These are phyloP conservation scores for Pipra filicauda DNA, from an alignment of 2,113 vertebrate species.

Conservation along the genomic window DNA sequence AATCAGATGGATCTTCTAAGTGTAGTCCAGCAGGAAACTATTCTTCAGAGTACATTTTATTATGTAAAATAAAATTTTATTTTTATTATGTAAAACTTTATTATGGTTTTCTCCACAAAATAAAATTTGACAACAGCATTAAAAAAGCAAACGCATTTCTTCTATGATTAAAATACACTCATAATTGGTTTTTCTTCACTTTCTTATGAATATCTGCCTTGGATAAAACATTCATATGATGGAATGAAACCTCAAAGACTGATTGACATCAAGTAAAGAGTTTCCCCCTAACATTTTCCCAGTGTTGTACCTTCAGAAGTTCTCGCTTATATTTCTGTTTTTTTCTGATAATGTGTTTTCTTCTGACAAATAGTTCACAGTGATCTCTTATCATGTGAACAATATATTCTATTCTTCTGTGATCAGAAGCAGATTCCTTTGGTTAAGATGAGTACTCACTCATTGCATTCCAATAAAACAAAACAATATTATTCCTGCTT, in stretches of 20 bases:
- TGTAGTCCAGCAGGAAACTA: not conserved
- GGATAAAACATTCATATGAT: not conserved
- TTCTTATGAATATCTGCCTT: not conserved
- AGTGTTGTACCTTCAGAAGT: not conserved
- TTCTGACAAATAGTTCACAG: not conserved
- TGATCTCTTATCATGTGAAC: not conserved
- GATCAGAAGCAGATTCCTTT: not conserved
- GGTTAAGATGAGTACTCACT: not conserved
- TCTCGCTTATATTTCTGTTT: not conserved
- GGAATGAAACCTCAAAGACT: not conserved
- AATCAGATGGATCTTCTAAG: not conserved
- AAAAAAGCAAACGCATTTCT: not conserved
- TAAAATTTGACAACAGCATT: not conserved
- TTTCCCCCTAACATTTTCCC: not conserved
- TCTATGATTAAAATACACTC: not conserved
- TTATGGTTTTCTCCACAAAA: not conserved
- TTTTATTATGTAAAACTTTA: not conserved
- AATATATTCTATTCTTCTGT: not conserved
- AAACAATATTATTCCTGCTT: not conserved
- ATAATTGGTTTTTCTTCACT: not conserved
- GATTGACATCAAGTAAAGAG: not conserved
- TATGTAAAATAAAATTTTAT: too few species aligned
- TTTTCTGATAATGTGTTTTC: not conserved
- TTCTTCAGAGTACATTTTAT: not conserved
- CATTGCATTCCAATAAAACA: not conserved